These are phyloP conservation scores for Uromys caudimaculatus DNA, from an alignment of 2,797 vertebrate species.

Conservation along the genomic window DNA sequence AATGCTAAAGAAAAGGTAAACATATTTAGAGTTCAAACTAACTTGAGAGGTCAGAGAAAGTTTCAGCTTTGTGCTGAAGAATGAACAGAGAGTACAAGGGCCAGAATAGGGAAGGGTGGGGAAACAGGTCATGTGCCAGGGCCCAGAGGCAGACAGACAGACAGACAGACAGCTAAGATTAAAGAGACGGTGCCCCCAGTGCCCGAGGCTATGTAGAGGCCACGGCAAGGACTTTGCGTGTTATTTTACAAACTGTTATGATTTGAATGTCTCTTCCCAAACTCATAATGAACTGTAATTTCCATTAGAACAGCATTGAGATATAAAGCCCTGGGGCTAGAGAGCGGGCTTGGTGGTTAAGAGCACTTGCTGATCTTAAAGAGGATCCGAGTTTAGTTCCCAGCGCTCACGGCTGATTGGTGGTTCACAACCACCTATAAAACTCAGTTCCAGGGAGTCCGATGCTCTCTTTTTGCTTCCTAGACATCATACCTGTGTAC, in stretches of 20 bases:
- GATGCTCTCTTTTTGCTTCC: not conserved
- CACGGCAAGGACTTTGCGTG: not conserved
- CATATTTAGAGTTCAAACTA: not conserved
- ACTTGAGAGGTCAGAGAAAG: not conserved
- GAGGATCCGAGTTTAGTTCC: not conserved
- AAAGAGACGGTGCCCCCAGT: not conserved
- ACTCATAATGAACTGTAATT: not conserved
- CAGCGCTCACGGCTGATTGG: not conserved
- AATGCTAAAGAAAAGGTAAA: slow-evolving; percentile 6
- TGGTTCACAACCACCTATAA: not conserved
- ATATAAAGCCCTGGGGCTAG: not conserved
- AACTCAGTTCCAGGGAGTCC: not conserved
- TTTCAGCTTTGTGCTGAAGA: not conserved
- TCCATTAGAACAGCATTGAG: not conserved
- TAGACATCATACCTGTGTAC: not conserved
- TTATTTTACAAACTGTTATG: not conserved
- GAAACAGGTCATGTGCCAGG: not conserved
- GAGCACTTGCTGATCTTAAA: not conserved
- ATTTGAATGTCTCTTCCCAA: not conserved
- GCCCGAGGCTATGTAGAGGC: not conserved
- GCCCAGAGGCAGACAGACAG: slow-evolving; percentile 21
- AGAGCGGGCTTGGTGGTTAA: not conserved
- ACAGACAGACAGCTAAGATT: not conserved
- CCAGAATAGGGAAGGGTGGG: too few relatives aligned
- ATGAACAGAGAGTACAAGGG: not conserved